Evolutionary conservation across 2,113 vertebrate species (phyloP).

Genomic region (Chlorodrepanis virens): DNA sequence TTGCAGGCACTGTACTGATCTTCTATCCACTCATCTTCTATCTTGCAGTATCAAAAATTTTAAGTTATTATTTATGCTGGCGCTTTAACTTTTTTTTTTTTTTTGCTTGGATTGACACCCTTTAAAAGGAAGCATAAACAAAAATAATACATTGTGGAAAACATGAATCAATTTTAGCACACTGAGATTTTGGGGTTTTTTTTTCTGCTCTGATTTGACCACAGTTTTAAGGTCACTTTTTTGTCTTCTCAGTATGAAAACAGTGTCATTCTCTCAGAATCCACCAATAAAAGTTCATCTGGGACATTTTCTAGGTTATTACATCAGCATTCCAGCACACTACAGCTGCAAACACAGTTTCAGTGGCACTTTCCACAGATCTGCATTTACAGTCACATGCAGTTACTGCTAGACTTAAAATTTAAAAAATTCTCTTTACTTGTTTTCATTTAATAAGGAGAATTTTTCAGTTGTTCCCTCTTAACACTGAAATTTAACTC

Average conservation of each 20-base stretch:
- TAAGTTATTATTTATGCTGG: neutral
- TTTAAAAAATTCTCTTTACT: neutral
- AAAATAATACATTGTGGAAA: neutral
- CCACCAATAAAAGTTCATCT: neutral
- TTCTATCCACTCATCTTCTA: neutral
- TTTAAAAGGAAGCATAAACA: neutral
- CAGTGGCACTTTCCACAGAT: neutral
- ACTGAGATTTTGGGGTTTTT: neutral
- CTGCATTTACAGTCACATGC: neutral
- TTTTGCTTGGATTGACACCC: neutral
- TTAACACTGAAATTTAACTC: neutral
- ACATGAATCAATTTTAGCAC: neutral
- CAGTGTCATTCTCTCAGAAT: neutral
- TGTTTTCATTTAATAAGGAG: neutral
- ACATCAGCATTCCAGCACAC: neutral
- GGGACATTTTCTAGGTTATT: neutral
- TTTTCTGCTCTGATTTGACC: neutral
- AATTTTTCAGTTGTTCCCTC: neutral
- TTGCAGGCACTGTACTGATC: neutral
- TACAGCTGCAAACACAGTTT: neutral
- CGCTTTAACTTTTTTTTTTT: neutral
- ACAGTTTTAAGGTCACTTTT: neutral
- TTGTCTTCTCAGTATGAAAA: neutral
- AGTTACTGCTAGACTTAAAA: neutral
- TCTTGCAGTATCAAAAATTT: neutral